Evolutionary conservation across 2,888 invertebrate species (phyloP).

Genomic region (Aporophyla lueneburgensis): DNA sequence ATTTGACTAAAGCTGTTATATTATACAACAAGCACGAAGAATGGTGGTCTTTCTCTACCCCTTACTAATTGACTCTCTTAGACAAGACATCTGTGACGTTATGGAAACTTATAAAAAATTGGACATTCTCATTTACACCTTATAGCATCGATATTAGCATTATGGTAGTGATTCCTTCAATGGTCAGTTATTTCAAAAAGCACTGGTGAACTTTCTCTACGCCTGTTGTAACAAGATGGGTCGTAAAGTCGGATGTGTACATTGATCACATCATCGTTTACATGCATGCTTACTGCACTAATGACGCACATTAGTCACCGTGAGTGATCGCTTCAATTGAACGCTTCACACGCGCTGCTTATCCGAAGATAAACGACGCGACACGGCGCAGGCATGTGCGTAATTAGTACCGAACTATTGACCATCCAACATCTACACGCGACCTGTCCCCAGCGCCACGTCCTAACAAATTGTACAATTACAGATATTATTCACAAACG

Average conservation of each 20-base stretch:
- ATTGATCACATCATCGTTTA: neutral
- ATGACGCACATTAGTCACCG: slow-evolving; percentile 17
- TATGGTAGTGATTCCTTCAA: neutral
- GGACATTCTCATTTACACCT: too few relatives aligned
- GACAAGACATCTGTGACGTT: neutral
- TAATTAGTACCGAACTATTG: slow-evolving; percentile 32
- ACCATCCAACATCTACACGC: slow-evolving; percentile 8
- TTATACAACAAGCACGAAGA: neutral
- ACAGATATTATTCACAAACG: slow-evolving; percentile 49
- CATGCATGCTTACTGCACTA: slow-evolving; percentile 16
- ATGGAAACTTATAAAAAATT: neutral
- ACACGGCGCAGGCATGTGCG: slow-evolving; percentile 2
- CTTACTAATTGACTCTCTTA: neutral
- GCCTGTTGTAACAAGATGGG: neutral
- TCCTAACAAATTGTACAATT: slow-evolving; percentile 30
- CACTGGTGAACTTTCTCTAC: neutral
- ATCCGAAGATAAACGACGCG: slow-evolving; percentile 38
- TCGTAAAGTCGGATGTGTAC: slow-evolving; percentile 5
- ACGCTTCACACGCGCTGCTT: slow-evolving; percentile 26
- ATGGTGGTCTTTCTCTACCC: neutral
- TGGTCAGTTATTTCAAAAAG: neutral
- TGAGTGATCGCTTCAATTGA: slow-evolving; percentile 16
- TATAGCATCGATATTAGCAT: neutral
- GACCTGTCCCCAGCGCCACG: too few relatives aligned
- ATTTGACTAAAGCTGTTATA: neutral